Percentiles rank a stretch among this genome's conserved stretches.
Conservation (phyloP, 2,797 vertebrate genomes). For the Lithobates sylvaticus region DNA sequence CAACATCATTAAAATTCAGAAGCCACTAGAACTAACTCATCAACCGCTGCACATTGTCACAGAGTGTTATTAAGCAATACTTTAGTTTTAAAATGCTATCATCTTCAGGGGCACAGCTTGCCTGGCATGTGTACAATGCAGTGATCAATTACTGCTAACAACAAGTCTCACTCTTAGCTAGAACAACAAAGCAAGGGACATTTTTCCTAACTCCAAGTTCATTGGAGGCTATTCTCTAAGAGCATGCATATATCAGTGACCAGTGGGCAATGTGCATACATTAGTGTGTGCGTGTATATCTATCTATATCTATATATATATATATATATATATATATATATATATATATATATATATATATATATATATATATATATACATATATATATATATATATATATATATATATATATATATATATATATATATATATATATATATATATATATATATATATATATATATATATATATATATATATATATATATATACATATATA, state of each 20-base stretch:
- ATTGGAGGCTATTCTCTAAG: background rate
- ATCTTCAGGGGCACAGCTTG: constrained; percentile 66
- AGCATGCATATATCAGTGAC: background rate
- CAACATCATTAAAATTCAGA: constrained; percentile 99
- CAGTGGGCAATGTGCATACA: background rate
- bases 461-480: too few relatives aligned
- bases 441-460: too few relatives aligned
- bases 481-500: too few relatives aligned
- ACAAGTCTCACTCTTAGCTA: constrained; percentile 11
- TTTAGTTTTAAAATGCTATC: constrained; percentile 68
- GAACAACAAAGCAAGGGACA: constrained; percentile 31
- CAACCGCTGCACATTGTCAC: constrained; percentile 92
- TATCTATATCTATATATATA: background rate
- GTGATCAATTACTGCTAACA: constrained; percentile 51
- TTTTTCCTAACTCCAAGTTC: background rate
- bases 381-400: too few relatives aligned
- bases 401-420: too few relatives aligned
- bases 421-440: too few relatives aligned
- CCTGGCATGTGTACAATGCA: constrained; percentile 56
- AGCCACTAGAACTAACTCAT: constrained; percentile 98
- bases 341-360: too few relatives aligned
- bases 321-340: background rate
- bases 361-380: too few relatives aligned
- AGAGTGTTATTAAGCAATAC: constrained; percentile 76
- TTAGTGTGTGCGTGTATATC: background rate